Evolutionary conservation across 1,140 invertebrate genomes (phyloP), one percentile per base, ranked within the genome.

Genomic region (Platyscapa corneri): DNA sequence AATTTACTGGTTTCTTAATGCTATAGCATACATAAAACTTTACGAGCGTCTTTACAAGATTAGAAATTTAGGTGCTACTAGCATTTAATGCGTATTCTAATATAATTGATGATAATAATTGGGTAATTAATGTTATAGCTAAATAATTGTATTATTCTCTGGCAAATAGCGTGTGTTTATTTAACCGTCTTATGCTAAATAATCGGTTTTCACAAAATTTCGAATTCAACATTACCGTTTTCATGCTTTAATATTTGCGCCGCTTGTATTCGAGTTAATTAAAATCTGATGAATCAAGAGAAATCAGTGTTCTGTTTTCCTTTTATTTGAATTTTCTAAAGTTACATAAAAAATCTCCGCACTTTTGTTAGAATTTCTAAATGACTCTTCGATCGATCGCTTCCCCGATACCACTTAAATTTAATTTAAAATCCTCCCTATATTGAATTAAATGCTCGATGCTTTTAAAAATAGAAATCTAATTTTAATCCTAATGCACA

Each of bases 1-100:
- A 84, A 78, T 84, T 84, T 84, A 84, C 76, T 72, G 75, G 60
- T 84, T 84, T 60, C 83, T 79, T 84, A 78, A 39, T 79, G 65
- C 64, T 34, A 27, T 27, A 30, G 23, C 79, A 46, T 82, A 70
- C 76, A 64, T 84, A 53, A 79, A 84, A 79, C 76, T 84, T 84
- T 78, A 84, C 76, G 83, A 84, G 75, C 76, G 14, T 37, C 75
- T 72, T 84, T 79, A 79, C 76, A 84, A 70, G 65, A 84, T 84
- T 84, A 79, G 83, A 60, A 60, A 79, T 84, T 67, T 53, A 72
- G 83, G 18, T 30, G 56, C 82, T 76, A 42, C 49, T 12, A 75
- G 56, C 30, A 32, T 78, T 78, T 77, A 42, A 60, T 78, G 20
- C n/a, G 56, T 84, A 84, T 77, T 84, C 37, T 65, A 46, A 78